A percentile compares a stretch with the other conserved stretches of the same genome.
phyloP scores from a whole-genome alignment of 2,797 vertebrate species.

The Diceros bicornis region DNA sequence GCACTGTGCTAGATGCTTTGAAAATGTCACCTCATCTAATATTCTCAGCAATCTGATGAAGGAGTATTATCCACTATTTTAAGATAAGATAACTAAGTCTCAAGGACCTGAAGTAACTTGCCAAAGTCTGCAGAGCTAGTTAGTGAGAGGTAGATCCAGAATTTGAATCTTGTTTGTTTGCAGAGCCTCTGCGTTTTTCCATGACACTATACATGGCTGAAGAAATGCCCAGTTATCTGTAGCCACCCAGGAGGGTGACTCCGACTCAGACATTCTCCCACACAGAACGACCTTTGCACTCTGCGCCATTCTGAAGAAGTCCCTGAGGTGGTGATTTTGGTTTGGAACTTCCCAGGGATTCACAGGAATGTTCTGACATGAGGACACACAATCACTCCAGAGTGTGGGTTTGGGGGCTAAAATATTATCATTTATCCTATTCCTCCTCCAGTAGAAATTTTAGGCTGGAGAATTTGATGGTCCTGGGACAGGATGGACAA shows the following conservation, averaged over 20 bases:
- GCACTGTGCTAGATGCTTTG: background rate
- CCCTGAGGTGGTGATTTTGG: background rate
- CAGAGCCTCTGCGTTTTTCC: background rate
- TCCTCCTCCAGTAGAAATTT: background rate
- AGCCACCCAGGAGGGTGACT: background rate
- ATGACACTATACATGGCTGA: background rate
- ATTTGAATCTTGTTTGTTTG: background rate
- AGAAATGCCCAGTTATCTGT: background rate
- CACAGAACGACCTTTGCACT: background rate
- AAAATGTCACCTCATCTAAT: background rate
- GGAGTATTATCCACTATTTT: background rate
- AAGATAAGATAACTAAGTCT: slow-evolving; percentile 16
- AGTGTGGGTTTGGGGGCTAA: background rate
- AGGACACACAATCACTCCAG: background rate
- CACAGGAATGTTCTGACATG: background rate
- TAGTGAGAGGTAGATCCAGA: background rate
- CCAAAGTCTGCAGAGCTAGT: background rate
- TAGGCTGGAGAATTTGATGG: background rate
- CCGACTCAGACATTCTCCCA: background rate
- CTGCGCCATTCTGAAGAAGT: background rate
- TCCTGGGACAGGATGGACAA: background rate
- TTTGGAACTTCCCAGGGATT: background rate
- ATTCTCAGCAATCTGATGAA: background rate
- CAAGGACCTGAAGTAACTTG: background rate
- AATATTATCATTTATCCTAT: background rate